Evolutionary conservation across 1,140 invertebrate species (phyloP).

Genomic region (Drosophila watanabei): DNA sequence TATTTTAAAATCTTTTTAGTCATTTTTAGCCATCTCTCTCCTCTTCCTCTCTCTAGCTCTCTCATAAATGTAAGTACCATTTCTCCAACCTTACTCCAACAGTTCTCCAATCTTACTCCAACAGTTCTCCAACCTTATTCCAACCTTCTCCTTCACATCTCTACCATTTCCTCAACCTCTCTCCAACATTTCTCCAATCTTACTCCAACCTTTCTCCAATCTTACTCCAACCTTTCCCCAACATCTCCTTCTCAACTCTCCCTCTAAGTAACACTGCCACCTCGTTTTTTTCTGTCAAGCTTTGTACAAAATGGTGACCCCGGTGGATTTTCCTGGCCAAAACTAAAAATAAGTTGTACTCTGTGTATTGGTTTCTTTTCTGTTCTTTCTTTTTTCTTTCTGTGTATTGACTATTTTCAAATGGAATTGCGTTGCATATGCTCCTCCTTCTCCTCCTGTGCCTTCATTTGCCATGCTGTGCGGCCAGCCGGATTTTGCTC

Average conservation of each 20-base stretch:
- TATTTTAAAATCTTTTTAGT: neutral
- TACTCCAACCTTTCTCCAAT: constrained; percentile 9
- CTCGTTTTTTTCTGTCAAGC: constrained; percentile 25
- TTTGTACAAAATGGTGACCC: constrained; percentile 55
- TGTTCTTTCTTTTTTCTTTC: neutral
- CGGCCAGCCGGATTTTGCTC: constrained; percentile 32
- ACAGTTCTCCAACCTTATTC: no score
- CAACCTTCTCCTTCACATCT: no score
- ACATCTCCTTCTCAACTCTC: constrained; percentile 1
- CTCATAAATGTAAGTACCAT: constrained; percentile 28
- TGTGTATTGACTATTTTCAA: constrained; percentile 50
- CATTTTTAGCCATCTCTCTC: neutral
- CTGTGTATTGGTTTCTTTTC: constrained; percentile 34
- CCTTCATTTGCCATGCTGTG: constrained; percentile 63
- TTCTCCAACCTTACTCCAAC: constrained; percentile 12
- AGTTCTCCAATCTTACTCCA: constrained; percentile 12
- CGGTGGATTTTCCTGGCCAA: constrained; percentile 18
- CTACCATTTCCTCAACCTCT: constrained; percentile 6
- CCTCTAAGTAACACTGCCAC: constrained; percentile 64
- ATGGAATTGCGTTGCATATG: constrained; percentile 69
- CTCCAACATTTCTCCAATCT: constrained; percentile 10
- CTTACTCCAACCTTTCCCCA: constrained; percentile 5
- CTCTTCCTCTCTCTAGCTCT: neutral
- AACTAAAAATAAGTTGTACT: constrained; percentile 79
- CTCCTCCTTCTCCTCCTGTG: neutral